Evolutionary conservation across 2,888 invertebrate species (phyloP), one percentile per base, ranked within the genome.

Genomic region (Allygus modestus): DNA sequence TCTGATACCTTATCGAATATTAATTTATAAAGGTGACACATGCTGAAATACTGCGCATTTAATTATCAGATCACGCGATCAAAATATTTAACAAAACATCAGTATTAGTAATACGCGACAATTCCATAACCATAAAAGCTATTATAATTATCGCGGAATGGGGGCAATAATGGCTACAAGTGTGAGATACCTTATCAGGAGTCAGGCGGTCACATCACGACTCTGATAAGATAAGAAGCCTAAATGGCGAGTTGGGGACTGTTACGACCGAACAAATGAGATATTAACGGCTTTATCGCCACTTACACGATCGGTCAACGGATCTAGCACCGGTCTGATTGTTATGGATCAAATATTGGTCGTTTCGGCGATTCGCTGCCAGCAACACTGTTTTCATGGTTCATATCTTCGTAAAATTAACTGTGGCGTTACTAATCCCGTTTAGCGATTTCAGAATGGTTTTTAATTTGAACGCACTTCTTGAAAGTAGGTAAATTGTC

Each of bases 91-190:
- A 28, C 15, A 65, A 65, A 65, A 65, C 65, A 65, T 28, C 15
- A 15, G 12, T 65, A 2, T 28, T 5, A 65, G 65, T 65, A 5
- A 31, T 65, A 23, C 58, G 58, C 28, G 65, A 65, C 41, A 73
- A 73, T 73, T 41, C 73, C 5, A 41, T 41, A 41, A 23, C 71
- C 71, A 41, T 71, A 41, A 71, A 71, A 71, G 20, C 51, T 12
- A 77, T 77, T 51, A 77, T 46, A 51, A 51, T 77, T 77, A 77
- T 77, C 26, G 51, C 46, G 20, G 65, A 77, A 46, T 46, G 77
- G n/a, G 77, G 46, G 23, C 77, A 77, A 46, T 77, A 77, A 51
- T 41, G 41, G 43, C 26, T 73, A 73, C 43, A 73, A 71, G 31
- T 69, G 33, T 69, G 0, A 71, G 37, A 41, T 77, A 46, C 41